Percentiles rank a stretch among this genome's conserved stretches.
These are phyloP conservation scores for Tyrannus savana DNA, from an alignment of 2,113 vertebrate genomes.

Conservation along the genomic window DNA sequence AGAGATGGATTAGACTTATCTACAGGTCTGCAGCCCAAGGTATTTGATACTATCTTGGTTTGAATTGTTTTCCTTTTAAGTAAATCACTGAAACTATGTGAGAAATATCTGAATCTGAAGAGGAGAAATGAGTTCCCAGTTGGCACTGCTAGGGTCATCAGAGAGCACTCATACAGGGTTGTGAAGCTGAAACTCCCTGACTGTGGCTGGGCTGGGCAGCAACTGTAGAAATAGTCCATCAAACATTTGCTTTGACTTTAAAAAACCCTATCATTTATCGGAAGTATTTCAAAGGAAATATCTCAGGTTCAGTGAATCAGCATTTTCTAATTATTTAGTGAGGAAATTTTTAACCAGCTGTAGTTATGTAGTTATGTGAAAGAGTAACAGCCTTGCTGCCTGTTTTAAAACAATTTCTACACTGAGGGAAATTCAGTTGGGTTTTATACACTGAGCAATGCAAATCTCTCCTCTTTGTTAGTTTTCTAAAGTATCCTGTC, in stretches of 20 bases:
- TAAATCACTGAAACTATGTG: neutral
- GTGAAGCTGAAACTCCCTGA: neutral
- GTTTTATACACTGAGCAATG: neutral
- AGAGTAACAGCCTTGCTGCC: neutral
- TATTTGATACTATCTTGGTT: conserved; percentile 55
- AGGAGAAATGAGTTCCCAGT: neutral
- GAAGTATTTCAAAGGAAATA: neutral
- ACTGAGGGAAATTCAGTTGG: neutral
- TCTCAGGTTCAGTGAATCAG: neutral
- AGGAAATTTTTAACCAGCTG: conserved; percentile 21
- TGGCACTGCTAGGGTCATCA: neutral
- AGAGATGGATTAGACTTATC: conserved; percentile 73
- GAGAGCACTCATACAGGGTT: neutral
- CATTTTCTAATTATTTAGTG: neutral
- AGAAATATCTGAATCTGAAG: neutral
- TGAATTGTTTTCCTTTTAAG: neutral
- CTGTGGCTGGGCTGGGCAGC: neutral
- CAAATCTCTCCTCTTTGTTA: neutral
- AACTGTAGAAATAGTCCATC: neutral
- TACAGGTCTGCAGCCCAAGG: conserved; percentile 74
- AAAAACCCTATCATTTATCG: neutral
- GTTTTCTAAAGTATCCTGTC: neutral
- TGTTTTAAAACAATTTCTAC: neutral
- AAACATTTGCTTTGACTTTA: neutral
- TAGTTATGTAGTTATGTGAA: neutral